Evolutionary conservation across 2,113 vertebrate species (phyloP).

Genomic region (Accipiter virgatus): DNA sequence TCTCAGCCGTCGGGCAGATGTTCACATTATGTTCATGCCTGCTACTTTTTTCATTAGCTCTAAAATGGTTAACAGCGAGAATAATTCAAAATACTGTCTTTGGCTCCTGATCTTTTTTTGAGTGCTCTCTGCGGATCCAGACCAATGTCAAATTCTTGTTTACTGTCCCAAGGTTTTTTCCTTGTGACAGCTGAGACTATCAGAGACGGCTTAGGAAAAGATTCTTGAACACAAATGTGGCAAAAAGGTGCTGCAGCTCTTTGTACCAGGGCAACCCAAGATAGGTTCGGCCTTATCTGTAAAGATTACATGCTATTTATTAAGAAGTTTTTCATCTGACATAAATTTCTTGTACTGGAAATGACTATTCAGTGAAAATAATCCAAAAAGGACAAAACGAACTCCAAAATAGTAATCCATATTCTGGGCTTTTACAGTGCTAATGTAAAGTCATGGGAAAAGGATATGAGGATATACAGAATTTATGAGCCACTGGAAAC

Average conservation of each 20-base stretch:
- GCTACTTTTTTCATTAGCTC: background rate
- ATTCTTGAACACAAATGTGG: background rate
- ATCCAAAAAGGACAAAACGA: background rate
- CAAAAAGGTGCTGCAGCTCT: background rate
- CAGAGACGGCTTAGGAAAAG: background rate
- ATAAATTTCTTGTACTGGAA: background rate
- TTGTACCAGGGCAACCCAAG: background rate
- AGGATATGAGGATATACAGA: slow-evolving; percentile 11
- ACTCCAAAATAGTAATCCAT: background rate
- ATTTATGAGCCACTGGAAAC: slow-evolving; percentile 41
- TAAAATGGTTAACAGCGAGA: background rate
- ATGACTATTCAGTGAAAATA: background rate
- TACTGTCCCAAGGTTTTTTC: background rate
- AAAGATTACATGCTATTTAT: background rate
- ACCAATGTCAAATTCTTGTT: background rate
- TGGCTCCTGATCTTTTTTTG: background rate
- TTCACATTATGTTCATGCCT: background rate
- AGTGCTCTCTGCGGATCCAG: background rate
- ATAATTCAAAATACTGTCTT: background rate
- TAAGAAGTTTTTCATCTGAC: background rate
- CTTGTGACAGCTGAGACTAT: background rate
- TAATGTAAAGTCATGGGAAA: background rate
- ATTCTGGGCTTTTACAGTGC: background rate
- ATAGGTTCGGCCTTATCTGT: background rate
- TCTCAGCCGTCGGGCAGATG: background rate